These are phyloP conservation scores for Mormyrus lacerda DNA, from an alignment of 2,113 vertebrate genomes.

Conservation along the genomic window DNA sequence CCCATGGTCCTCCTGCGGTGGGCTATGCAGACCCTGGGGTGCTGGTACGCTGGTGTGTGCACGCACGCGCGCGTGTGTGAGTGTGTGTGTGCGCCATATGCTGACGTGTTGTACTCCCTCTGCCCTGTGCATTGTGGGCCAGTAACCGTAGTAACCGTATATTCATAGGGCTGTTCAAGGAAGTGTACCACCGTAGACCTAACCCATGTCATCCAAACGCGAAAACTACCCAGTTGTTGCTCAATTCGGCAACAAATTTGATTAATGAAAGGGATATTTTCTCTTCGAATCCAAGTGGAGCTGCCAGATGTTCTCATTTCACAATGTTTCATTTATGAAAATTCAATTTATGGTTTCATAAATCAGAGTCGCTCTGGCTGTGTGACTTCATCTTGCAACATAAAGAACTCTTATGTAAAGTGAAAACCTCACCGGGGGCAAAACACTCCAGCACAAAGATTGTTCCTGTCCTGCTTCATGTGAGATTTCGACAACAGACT, in stretches of 20 bases:
- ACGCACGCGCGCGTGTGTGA: too few species aligned
- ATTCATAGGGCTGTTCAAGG: background rate
- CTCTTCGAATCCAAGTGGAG: conserved; percentile 14
- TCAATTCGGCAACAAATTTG: conserved; percentile 13
- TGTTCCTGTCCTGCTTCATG: background rate
- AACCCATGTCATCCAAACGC: background rate
- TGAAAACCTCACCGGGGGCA: conserved; percentile 6
- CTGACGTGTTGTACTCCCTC: background rate
- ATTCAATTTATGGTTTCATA: conserved; percentile 44
- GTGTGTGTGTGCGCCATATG: background rate
- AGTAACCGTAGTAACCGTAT: background rate
- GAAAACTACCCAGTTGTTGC: conserved; percentile 18
- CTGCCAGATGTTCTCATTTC: conserved; percentile 26
- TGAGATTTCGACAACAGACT: background rate
- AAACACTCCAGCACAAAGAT: background rate
- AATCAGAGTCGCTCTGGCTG: conserved; percentile 28
- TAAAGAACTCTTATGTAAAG: conserved; percentile 36
- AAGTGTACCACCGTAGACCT: background rate
- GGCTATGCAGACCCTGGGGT: background rate
- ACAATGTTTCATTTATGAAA: conserved; percentile 42
- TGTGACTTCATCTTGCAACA: conserved; percentile 39
- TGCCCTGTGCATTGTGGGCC: background rate
- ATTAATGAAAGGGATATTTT: conserved; percentile 20
- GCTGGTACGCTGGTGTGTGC: background rate
- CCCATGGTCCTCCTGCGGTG: background rate